Base-by-base conservation (phyloP, 2,113 vertebrate species). In the Chloropsis hardwickii region DNA sequence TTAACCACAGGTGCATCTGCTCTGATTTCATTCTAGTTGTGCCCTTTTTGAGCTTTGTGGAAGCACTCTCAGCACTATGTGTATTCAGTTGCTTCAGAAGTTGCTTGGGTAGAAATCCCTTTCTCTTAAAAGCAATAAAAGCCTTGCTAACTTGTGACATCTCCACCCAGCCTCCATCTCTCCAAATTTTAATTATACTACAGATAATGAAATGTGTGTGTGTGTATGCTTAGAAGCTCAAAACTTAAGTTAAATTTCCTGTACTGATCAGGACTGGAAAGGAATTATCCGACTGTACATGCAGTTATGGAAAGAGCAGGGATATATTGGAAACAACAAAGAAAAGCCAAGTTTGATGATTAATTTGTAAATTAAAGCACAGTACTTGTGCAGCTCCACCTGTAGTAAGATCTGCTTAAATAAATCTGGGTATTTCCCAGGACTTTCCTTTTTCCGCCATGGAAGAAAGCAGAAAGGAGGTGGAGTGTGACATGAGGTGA, bases 1-100 rank as follows among this genome's bases (percentile, higher is more conserved):
- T 95, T 91, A 92, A 70, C 83, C 71, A 47, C 80, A 69, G 80
- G 71, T 88, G 83, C 86, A 56, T 87, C 83, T 95, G 83, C 91
- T 93, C 86, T 83, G 81, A 65, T 94, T 93, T 83, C 57, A 37
- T 82, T 92, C 60, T 64, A 56, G 81, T 66, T 77, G 73, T 84
- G 47, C 54, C 51, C 57, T 88, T 87, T 58, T 42, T 87, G 78
- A 91, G 73, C 58, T 67, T 62, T 53, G 37, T 60, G 56, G 42
- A 86, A 88, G 44, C 29, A 12, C 44, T 48, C 7, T 71, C 65
- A 91, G 54, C 23, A 27, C 44, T 35, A 18, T 25, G 47, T 3
- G 0, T 51, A 45, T 42, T 88, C 22, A 31, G 14, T 74, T 2
- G 2, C 78, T 81, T 89, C 21, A 37, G 62, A 73, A 87, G 21